Evolutionary conservation across 2,113 vertebrate genomes (phyloP).

Genomic region (Circaetus cinerascens): DNA sequence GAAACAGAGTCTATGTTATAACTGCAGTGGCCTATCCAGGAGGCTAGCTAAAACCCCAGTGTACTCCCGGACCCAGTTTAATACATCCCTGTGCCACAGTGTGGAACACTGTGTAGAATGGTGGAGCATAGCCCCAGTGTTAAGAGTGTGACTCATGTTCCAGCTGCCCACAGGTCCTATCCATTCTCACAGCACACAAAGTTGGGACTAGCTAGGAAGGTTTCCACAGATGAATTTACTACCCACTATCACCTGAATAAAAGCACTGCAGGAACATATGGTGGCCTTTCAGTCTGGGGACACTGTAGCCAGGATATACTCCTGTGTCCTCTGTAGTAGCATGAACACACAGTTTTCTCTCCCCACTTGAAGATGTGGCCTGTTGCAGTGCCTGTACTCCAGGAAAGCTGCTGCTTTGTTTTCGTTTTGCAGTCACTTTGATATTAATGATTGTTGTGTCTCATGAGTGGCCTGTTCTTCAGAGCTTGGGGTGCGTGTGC

Average conservation of each 20-base stretch:
- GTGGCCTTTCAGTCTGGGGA: background rate
- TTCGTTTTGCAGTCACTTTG: background rate
- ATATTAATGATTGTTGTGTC: background rate
- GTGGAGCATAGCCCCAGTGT: background rate
- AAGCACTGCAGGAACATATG: background rate
- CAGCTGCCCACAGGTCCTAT: background rate
- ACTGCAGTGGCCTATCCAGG: background rate
- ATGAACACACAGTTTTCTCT: background rate
- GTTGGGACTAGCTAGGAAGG: background rate
- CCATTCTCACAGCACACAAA: background rate
- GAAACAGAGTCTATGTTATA: background rate
- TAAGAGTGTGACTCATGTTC: background rate
- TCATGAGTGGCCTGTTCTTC: background rate
- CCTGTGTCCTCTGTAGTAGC: background rate
- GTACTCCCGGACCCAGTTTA: background rate
- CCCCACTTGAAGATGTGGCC: background rate
- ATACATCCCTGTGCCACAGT: background rate
- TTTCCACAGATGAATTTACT: background rate
- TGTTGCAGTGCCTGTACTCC: background rate
- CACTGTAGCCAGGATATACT: background rate
- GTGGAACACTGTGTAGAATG: background rate
- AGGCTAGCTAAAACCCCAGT: background rate
- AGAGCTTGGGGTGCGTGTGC: fast-evolving
- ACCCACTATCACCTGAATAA: background rate
- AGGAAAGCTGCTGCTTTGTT: background rate